These are phyloP conservation scores for Nanorana parkeri DNA, from an alignment of 2,113 vertebrate genomes.

Conservation along the genomic window DNA sequence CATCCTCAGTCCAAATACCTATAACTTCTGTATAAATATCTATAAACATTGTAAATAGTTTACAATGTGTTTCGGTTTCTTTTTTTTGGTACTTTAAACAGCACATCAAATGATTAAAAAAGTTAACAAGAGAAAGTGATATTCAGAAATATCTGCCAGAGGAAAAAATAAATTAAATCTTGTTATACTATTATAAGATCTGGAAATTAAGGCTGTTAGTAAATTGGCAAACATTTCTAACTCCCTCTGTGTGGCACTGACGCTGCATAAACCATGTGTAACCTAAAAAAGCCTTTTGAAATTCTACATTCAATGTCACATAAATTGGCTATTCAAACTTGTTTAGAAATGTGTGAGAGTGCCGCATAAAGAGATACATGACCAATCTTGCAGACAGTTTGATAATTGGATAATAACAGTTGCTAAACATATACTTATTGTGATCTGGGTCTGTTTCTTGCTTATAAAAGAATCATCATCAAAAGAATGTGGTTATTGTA, in stretches of 20 bases:
- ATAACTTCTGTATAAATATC: too few species aligned
- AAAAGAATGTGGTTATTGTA: conserved; percentile 46
- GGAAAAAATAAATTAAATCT: neutral
- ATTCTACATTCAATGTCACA: neutral
- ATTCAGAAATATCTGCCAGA: neutral
- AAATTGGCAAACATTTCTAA: neutral
- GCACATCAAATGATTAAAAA: too few species aligned
- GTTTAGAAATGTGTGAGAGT: neutral
- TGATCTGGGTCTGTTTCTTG: neutral
- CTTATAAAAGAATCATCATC: conserved; percentile 44
- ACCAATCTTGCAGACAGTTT: conserved; percentile 29
- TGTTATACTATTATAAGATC: neutral
- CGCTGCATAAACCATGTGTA: neutral
- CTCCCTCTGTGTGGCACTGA: neutral
- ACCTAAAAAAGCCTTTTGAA: conserved; percentile 4
- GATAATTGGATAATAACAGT: conserved; percentile 52
- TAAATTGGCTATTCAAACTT: conserved; percentile 21
- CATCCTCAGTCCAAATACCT: too few species aligned
- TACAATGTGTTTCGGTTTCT: too few species aligned
- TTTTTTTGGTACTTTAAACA: too few species aligned
- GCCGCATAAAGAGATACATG: conserved; percentile 27
- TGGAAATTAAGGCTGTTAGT: neutral
- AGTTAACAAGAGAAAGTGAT: too few species aligned
- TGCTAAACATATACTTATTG: conserved; percentile 33
- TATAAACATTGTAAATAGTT: too few species aligned